These are phyloP conservation scores for Drosophila colorata DNA, from an alignment of 2,888 invertebrate species.

Conservation along the genomic window DNA sequence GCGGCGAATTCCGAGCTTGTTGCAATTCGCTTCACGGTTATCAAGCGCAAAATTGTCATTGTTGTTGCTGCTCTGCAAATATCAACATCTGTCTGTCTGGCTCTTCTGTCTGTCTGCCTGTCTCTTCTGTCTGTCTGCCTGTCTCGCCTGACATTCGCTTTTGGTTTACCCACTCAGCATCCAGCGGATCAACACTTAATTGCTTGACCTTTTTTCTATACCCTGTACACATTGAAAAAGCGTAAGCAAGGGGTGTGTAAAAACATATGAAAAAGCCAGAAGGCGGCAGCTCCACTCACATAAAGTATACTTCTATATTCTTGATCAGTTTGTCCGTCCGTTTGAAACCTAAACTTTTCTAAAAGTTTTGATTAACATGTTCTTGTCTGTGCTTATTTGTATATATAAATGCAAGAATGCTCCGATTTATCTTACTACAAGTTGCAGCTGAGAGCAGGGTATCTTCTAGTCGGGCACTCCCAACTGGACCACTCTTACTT, in stretches of 20 bases:
- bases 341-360: too few species aligned
- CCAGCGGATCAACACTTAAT: constrained; percentile 72
- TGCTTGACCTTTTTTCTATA: constrained; percentile 71
- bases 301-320: too few species aligned
- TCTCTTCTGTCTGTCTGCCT: constrained; percentile 31
- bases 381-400: too few species aligned
- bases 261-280: too few species aligned
- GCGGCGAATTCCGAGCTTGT: constrained; percentile 1
- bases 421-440: too few species aligned
- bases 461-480: neutral
- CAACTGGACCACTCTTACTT: neutral
- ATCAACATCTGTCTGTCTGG: constrained; percentile 47
- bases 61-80: constrained; percentile 38
- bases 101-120: constrained; percentile 17
- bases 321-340: too few species aligned
- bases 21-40: constrained; percentile 47
- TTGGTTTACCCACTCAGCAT: constrained; percentile 29
- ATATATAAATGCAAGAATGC: too few species aligned
- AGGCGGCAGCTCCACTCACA: too few species aligned
- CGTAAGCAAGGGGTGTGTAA: too few species aligned
- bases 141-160: constrained; percentile 46
- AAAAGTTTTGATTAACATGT: too few species aligned
- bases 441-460: neutral
- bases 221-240: neutral
- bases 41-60: constrained; percentile 28